Evolutionary conservation across 2,888 invertebrate genomes (phyloP), one percentile per base, ranked within the genome.

Genomic region (Eubasilissa splendida): DNA sequence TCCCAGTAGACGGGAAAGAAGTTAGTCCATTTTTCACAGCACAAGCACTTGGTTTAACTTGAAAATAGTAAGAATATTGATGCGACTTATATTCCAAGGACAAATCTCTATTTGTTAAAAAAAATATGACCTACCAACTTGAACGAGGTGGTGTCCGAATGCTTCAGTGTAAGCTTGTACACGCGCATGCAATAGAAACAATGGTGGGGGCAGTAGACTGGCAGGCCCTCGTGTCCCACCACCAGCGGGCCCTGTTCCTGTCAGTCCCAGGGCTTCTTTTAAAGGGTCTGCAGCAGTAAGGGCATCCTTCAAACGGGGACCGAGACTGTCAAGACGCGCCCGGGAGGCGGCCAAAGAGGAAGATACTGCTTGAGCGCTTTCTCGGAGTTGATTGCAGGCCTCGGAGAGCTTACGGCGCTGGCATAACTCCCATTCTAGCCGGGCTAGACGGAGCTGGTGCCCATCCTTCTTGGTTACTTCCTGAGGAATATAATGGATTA

Each of bases 401-500:
- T 93, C 92, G 0, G 97, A 93, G 66, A 97, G 89, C 85, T 95
- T 94, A 86, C 97, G 96, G 1, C 99, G 92, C 87, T 98, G 96
- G 22, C 94, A 93, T 75, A 98, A 88, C 87, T 99, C 99, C 95
- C 97, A 97, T 86, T 98, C 97, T 54, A 99, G 89, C 82, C 97
- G 93, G 42, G 97, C 96, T 82, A 98, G 88, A 86, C 96, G 95
- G 82, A 95, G 90, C 85, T 95, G 94, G 88, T 99, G 98, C 60
- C 92, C 91, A 88, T 96, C 93, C 70, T 88, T 89, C 85, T 92
- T 91, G 1, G 95, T 95, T 52, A 92, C 85, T 80, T 94, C 93
- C 95, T 95, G 80, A 33, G 22, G 87, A 86, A 82, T 59, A 52
- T 52, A 60, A 59, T 9, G 42, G 42, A 42, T 42, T 42, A 42